Conservation (phyloP, 2,113 vertebrate genomes). For the Ginglymostoma cirratum region DNA sequence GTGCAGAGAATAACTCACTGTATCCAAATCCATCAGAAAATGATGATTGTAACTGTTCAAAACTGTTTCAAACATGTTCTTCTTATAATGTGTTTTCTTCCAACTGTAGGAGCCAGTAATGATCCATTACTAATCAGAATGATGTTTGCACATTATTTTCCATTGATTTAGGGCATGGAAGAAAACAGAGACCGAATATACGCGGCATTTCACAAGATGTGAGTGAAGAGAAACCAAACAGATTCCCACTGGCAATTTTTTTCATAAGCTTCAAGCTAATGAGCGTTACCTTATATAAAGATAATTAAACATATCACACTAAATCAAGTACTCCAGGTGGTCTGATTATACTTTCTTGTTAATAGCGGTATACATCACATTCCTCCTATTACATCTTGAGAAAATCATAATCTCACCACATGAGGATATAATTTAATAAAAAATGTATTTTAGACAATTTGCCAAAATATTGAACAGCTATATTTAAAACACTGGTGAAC, state of each 20-base stretch:
- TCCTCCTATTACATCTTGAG: background rate
- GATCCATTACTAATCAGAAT: background rate
- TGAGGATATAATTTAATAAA: background rate
- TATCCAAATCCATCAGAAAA: too few species aligned
- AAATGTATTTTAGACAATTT: background rate
- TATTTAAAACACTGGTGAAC: background rate
- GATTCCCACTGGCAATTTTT: background rate
- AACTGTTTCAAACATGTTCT: too few species aligned
- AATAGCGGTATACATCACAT: background rate
- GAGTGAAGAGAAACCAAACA: background rate
- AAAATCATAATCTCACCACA: slow-evolving; percentile 18
- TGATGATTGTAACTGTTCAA: too few species aligned
- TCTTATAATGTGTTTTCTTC: too few species aligned
- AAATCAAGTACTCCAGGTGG: background rate
- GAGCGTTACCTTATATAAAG: background rate
- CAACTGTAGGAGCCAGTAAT: background rate
- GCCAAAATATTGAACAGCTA: background rate
- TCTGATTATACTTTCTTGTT: background rate
- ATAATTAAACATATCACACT: background rate
- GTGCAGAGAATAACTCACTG: too few species aligned
- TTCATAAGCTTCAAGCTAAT: background rate
- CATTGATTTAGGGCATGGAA: background rate
- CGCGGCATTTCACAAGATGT: background rate
- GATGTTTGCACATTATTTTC: background rate
- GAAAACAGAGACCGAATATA: background rate